phyloP scores from a whole-genome alignment of 2,888 invertebrate genomes.

The Drosophila paranaensis region DNA sequence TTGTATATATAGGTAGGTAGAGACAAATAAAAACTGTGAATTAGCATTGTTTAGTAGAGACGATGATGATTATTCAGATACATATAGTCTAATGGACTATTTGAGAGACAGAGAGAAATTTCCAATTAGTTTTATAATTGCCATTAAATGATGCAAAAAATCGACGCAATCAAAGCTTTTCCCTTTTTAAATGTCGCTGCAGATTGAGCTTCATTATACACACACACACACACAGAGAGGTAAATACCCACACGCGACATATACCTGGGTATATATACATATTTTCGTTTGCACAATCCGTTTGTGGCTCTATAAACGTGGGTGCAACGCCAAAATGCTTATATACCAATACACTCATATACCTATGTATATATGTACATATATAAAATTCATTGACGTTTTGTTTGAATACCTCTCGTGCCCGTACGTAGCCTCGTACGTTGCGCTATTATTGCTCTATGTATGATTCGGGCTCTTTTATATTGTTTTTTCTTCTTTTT shows the following conservation, averaged over 20 bases:
- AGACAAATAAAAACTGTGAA: not conserved
- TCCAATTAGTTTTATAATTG: constrained; percentile 39
- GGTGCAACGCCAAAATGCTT: constrained; percentile 50
- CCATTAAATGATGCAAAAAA: constrained; percentile 41
- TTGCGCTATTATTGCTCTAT: constrained; percentile 40
- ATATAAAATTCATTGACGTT: constrained; percentile 25
- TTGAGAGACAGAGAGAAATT: constrained; percentile 12
- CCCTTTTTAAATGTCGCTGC: constrained; percentile 43
- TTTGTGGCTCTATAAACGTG: constrained; percentile 39
- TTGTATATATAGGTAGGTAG: not conserved
- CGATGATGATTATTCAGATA: too few species aligned
- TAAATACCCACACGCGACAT: constrained; percentile 10
- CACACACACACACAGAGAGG: constrained; percentile 1
- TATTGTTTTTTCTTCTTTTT: constrained; percentile 8
- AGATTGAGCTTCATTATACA: constrained; percentile 24
- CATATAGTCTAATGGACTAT: not conserved
- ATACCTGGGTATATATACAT: constrained; percentile 6
- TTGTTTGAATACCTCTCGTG: constrained; percentile 39
- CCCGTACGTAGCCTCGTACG: constrained; percentile 23
- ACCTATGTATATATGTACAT: not conserved
- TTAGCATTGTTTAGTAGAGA: not conserved
- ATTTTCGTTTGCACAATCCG: constrained; percentile 44
- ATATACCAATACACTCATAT: constrained; percentile 21
- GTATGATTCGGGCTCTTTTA: constrained; percentile 22
- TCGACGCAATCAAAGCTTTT: constrained; percentile 43